Conservation (phyloP, 2,888 invertebrate genomes). For the Ophion costatus region DNA sequence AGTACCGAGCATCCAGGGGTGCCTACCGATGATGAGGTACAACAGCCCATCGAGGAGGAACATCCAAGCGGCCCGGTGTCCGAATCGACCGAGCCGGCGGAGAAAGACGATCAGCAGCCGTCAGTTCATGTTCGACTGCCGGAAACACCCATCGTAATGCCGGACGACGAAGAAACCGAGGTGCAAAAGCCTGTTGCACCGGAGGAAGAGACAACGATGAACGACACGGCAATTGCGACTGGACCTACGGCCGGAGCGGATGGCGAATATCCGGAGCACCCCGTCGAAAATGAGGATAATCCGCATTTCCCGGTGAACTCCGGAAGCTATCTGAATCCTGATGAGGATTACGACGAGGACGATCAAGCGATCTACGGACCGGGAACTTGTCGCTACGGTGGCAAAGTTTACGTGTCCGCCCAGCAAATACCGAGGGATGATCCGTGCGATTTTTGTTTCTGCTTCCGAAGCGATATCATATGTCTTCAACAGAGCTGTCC, state of each 20-base stretch:
- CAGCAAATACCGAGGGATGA: conserved; percentile 97
- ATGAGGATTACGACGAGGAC: conserved; percentile 91
- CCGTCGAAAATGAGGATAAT: conserved; percentile 75
- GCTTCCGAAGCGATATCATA: conserved; percentile 97
- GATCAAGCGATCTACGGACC: conserved; percentile 92
- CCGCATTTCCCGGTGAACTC: conserved; percentile 78
- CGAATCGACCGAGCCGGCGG: not conserved
- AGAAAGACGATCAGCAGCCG: not conserved
- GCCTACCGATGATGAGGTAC: conserved; percentile 7
- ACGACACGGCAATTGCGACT: conserved; percentile 46
- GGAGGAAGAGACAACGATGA: conserved; percentile 39
- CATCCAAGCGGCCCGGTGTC: not conserved
- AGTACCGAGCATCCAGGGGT: not conserved
- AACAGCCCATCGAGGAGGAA: conserved; percentile 20
- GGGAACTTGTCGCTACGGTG: conserved; percentile 95
- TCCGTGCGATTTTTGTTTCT: conserved; percentile 98
- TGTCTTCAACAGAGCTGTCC: conserved; percentile 98
- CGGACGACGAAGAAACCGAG: conserved; percentile 65
- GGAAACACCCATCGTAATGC: conserved; percentile 67
- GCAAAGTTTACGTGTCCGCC: conserved; percentile 96
- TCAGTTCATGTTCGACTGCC: conserved; percentile 63
- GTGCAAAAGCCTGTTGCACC: conserved; percentile 68
- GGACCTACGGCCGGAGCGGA: conserved; percentile 14
- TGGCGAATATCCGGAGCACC: conserved; percentile 75
- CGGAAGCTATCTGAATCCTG: conserved; percentile 84